These are phyloP conservation scores for Palythoa grandiflora DNA, from an alignment of 92 coral and sea anemone species.

Conservation along the genomic window DNA sequence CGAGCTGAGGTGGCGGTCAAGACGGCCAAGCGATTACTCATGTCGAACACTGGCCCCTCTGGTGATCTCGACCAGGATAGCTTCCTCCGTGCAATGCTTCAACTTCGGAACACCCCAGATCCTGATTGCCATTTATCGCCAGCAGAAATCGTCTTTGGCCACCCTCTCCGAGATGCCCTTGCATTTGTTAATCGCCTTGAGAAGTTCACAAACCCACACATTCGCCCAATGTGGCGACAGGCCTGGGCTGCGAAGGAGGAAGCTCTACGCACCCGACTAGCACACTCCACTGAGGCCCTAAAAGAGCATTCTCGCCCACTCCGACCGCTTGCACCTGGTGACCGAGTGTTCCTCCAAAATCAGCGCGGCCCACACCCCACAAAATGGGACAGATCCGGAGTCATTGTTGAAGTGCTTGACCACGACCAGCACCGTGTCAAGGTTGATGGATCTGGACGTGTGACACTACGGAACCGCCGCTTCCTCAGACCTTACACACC, in stretches of 20 bases:
- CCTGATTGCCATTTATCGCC: conserved; percentile 64
- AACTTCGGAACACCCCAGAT: conserved; percentile 61
- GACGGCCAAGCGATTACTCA: background rate
- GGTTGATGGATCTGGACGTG: conserved; percentile 67
- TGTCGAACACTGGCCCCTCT: conserved; percentile 65
- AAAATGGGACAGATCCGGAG: conserved; percentile 76
- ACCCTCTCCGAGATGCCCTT: conserved; percentile 60
- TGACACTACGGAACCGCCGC: conserved; percentile 69
- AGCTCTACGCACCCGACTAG: conserved; percentile 51
- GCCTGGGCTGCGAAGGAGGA: conserved; percentile 68
- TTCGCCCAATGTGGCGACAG: conserved; percentile 61
- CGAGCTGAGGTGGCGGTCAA: conserved; percentile 69
- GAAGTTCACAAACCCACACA: conserved; percentile 61
- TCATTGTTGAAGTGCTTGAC: conserved; percentile 57
- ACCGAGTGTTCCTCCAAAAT: conserved; percentile 69
- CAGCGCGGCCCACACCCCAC: conserved; percentile 73
- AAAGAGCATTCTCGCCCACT: conserved; percentile 57
- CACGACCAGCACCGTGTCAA: conserved; percentile 67
- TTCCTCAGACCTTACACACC: conserved; percentile 39
- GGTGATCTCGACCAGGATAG: conserved; percentile 62
- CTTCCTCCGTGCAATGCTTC: conserved; percentile 57
- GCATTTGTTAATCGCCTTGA: conserved; percentile 58
- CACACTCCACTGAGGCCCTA: conserved; percentile 54
- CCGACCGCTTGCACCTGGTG: conserved; percentile 65
- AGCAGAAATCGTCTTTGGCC: conserved; percentile 56